Conservation (phyloP, 2,888 invertebrate species). For the Lasius fuliginosus region DNA sequence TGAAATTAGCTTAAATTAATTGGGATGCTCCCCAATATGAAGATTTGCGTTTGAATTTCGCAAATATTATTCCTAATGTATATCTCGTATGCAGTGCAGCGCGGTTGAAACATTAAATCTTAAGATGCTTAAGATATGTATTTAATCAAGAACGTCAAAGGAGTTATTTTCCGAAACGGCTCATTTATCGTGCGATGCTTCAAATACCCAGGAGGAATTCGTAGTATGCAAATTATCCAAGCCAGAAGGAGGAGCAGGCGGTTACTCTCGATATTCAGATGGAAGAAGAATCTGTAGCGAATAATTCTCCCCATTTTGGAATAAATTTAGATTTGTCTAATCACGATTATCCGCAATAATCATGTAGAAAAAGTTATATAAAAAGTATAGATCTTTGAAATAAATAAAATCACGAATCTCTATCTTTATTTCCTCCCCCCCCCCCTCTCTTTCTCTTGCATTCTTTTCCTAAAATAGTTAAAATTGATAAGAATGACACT, state of each 20-base stretch:
- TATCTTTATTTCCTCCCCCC: neutral
- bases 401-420: neutral
- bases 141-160: constrained; percentile 9
- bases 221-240: neutral
- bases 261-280: neutral
- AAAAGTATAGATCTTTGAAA: neutral
- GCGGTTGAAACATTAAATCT: neutral
- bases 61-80: constrained; percentile 11
- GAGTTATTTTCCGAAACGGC: constrained; percentile 9
- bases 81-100: neutral
- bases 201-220: neutral
- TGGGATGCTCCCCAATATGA: neutral
- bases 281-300: neutral
- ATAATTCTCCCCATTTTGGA: neutral
- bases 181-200: neutral
- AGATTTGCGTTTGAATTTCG: neutral
- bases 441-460: neutral
- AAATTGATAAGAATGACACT: neutral
- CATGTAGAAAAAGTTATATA: neutral
- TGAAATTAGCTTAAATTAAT: constrained; percentile 18
- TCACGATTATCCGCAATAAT: neutral
- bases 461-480: neutral
- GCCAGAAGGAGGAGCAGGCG: neutral
- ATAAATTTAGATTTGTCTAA: neutral
- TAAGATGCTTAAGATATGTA: neutral